Evolutionary conservation across 2,797 vertebrate genomes (phyloP), one percentile per base, ranked within the genome.

Genomic region (Geotrypetes seraphini): DNA sequence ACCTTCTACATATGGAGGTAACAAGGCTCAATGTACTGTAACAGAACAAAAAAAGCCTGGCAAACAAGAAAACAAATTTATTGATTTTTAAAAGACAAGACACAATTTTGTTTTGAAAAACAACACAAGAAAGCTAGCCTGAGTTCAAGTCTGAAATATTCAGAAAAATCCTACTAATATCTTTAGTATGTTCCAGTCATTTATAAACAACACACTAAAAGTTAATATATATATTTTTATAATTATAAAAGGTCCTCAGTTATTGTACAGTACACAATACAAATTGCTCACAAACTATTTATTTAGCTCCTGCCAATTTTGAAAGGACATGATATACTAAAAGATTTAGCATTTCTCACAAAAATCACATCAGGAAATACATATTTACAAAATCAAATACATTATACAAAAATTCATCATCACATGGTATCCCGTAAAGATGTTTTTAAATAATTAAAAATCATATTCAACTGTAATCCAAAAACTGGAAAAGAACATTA

Each of bases 61-160:
- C n/a, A n/a, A n/a, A 92, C 91, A 95, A 93, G 91, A 90, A 92
- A 94, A 85, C 77, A 93, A 84, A 85, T 98, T 97, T 97, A 97
- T 97, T 97, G 88, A 91, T 92, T 86, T 47, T 87, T 91, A 93
- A 96, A n/a, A 97, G 91, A 98, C 92, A 87, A 96, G 88, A 96
- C 95, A 98, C 94, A 91, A 89, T 89, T 89, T 87, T 22, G 58
- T 83, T 91, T 96, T 93, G 93, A 93, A 93, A 96, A 96, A 97
- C 81, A 72, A 85, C 94, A 97, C 92, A 90, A 97, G 90, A 91
- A 96, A 97, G 87, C 94, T 98, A 98, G 95, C 95, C 92, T 98
- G 95, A 98, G 95, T 94, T 91, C 89, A 95, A 88, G 90, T 97
- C 94, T 98, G 95, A 98, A 98, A 98, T 98, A 97, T 98, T 98